Base-by-base conservation (phyloP, 2,888 invertebrate genomes). In the Eudiplozoon nipponicum region DNA sequence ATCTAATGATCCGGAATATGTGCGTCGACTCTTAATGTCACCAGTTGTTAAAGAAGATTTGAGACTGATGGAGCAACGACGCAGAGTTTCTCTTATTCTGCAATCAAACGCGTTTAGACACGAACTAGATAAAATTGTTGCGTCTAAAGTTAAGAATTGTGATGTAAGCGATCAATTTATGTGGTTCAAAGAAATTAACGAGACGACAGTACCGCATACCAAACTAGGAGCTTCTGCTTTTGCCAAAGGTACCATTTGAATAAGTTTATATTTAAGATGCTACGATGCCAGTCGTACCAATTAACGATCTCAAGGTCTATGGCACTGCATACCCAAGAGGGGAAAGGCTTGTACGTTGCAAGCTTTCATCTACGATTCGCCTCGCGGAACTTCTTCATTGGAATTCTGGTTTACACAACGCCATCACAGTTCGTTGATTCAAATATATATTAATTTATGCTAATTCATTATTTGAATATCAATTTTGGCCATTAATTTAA, bases 311-410 rank as follows among this genome's bases (percentile, higher is more conserved):
- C 17, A 31, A 31, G 13, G 13, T 4, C 13, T 15, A 13, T 17
- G 26, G n/a, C 13, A 70, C 76, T 60, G 72, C 72, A 17, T 80
- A 84, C 60, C 74, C 73, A 48, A 80, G 80, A 60, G 78, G 77
- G 5, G 94, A 94, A 62, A 80, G 81, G 63, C 68, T 76, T 46
- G 65, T 81, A 44, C 68, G 90, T 45, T 86, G 86, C 66, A 94
- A 94, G 63, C 62, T 94, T 52, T 86, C 90, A 3, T 72, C 84
- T 17, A 70, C 81, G 23, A 90, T 81, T 65, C 70, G 90, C 49
- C 64, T 94, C 48, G 71, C 90, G 40, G 90, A 94, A 61, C 65
- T 90, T 47, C 77, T 78, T 53, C 84, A 86, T 21, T 94, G 86
- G 86, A 72, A 80, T 13, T 31, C 31, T 31, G n/a, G n/a, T n/a